Evolutionary conservation across 92 coral and sea anemone genomes (phyloP), one percentile per base, ranked within the genome.

Genomic region (Siderastrea siderea): DNA sequence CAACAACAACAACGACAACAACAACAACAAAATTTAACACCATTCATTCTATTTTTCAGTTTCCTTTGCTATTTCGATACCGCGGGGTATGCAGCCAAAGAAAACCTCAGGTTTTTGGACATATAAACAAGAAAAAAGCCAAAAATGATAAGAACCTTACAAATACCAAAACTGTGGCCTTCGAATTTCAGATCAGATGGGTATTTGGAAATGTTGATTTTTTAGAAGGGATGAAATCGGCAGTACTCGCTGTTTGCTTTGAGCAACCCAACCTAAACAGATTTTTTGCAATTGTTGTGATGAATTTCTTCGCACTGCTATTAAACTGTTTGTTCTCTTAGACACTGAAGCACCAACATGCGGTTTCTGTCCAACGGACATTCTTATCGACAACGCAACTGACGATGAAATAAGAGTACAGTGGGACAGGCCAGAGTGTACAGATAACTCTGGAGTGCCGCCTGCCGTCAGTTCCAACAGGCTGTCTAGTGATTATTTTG

Each of bases 391-490:
- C 63, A 87, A 88, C 8, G 44, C 55, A 3, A 84, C 88, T 12
- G 50, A 4, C 12, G 0, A 47, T 13, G 62, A 68, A 10, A 46
- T 4, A 8, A 81, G 84, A n/a, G 93, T 94, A 12, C 72, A 76
- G 12, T 96, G 99, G 99, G 69, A 85, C 15, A 83, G 81, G 46
- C 94, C 99, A 2, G 57, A 1, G 0, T 96, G 96, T 71, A 59
- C 93, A 13, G 99, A 96, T 66, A 96, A 96, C 92, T 95, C 98
- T 1, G 98, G 95, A 7, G 7, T 71, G 0, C 93, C 95, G 0
- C 99, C 99, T 1, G 6, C 1, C 3, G 66, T 95, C 26, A 61
- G 26, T 4, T 64, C 91, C 3, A 82, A 52, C 74, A 83, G 87
- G 50, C 68, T 64, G 47, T 87, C 69, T 43, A 93, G 98, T 26